Evolutionary conservation across 1,140 invertebrate species (phyloP), one percentile per base, ranked within the genome.

Genomic region (Rhopalosiphum maidis): DNA sequence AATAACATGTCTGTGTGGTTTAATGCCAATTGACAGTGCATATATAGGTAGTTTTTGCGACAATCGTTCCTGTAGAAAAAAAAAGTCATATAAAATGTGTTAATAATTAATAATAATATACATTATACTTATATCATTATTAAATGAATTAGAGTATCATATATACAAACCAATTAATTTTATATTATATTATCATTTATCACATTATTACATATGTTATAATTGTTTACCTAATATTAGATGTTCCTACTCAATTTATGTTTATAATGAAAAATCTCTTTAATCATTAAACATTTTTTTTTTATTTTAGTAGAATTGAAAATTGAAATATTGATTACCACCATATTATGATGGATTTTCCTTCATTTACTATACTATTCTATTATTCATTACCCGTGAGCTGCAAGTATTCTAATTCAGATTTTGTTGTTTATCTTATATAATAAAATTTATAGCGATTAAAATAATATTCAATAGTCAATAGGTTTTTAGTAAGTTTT

Each of bases 1-100:
- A 88, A 88, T 88, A 88, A 88, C 46, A 88, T 23, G 87, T 51
- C 48, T 88, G n/a, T 30, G 46, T 37, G 87, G 87, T 48, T 51
- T 54, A 88, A 88, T 88, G 87, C 30, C 46, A 88, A 48, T 88
- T n/a, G 46, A 88, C 87, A 35, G 48, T 48, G 18, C 54, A 85
- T 41, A 41, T 85, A 35, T 88, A 41, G 41, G 41, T 41, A 88
- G 43, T 87, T 87, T 87, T 8, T n/a, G 86, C 46, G 6, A 18
- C 82, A 25, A 22, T 3, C 22, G 37, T 85, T 85, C 7, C 35
- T 9, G 37, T 8, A 11, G 23, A 23, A 41, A 85, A 83, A 85
- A 43, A 85, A 43, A 25, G 37, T 2, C 83, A 83, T 37, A n/a
- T n/a, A n/a, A 68, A 68, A 77, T 6, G 6, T 2, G 22, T 83